Conservation (phyloP, 2,113 vertebrate species). For the Xiphophorus couchianus region DNA sequence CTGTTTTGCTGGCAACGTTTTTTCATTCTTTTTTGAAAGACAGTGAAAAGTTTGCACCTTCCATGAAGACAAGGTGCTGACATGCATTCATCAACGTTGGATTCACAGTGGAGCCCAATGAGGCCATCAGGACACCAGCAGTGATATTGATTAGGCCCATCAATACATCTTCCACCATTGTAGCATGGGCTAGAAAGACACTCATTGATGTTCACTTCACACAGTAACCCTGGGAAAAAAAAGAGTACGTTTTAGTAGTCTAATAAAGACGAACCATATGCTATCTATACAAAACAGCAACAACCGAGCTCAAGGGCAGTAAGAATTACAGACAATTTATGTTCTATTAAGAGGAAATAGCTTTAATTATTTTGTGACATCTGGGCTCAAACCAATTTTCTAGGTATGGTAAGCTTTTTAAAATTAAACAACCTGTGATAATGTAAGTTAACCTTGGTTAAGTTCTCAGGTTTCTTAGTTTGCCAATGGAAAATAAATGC, state of each 20-base stretch:
- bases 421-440: too few species aligned
- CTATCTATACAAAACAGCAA: neutral
- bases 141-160: conserved; percentile 75
- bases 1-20: conserved; percentile 40
- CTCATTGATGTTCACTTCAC: conserved; percentile 82
- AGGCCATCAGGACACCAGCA: conserved; percentile 82
- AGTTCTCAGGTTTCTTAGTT: too few species aligned
- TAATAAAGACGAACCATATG: neutral
- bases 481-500: too few species aligned
- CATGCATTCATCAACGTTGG: conserved; percentile 82
- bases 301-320: neutral
- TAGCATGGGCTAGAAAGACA: conserved; percentile 81
- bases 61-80: conserved; percentile 86
- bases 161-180: conserved; percentile 78
- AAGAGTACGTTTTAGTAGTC: conserved; percentile 15
- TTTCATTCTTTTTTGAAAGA: conserved; percentile 16
- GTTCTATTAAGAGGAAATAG: neutral
- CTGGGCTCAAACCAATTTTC: conserved; percentile 2
- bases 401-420: neutral
- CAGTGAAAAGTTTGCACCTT: conserved; percentile 72
- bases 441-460: too few species aligned
- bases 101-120: conserved; percentile 78
- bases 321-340: neutral
- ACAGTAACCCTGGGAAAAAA: conserved; percentile 73
- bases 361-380: conserved; percentile 5